phyloP scores from a whole-genome alignment of 2,888 invertebrate genomes.

The Catocala nupta region DNA sequence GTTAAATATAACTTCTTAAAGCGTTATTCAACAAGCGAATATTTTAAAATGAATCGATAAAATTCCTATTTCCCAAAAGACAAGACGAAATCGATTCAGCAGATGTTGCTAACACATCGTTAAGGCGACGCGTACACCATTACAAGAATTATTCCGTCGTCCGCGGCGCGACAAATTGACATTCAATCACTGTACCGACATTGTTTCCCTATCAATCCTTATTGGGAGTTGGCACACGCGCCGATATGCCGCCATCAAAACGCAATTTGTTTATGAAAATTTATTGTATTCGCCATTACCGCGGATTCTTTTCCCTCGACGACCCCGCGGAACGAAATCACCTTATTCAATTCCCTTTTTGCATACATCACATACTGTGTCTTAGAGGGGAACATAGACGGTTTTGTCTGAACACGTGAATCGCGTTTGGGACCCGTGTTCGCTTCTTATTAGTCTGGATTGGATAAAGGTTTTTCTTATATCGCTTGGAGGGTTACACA shows the following conservation, averaged over 20 bases:
- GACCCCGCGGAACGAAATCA: constrained; percentile 85
- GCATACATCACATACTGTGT: constrained; percentile 85
- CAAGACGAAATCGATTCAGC: constrained; percentile 51
- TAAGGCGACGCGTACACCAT: constrained; percentile 78
- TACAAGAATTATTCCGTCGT: constrained; percentile 76
- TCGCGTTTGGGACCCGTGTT: constrained; percentile 84
- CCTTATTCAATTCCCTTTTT: constrained; percentile 88
- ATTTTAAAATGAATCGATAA: constrained; percentile 36
- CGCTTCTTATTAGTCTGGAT: constrained; percentile 84
- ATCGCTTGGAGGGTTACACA: constrained; percentile 61
- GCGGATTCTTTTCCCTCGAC: constrained; percentile 84
- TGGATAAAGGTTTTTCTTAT: constrained; percentile 79
- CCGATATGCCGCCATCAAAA: constrained; percentile 84
- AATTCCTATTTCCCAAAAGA: constrained; percentile 31
- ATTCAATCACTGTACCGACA: constrained; percentile 86
- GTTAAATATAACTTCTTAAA: no score
- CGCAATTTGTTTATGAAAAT: constrained; percentile 88
- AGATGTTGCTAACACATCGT: constrained; percentile 73
- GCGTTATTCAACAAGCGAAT: no score
- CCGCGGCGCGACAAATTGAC: constrained; percentile 77
- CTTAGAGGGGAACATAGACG: constrained; percentile 75
- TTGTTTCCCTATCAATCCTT: constrained; percentile 87
- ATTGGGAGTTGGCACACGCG: constrained; percentile 82
- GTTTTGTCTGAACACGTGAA: constrained; percentile 86
- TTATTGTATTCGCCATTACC: constrained; percentile 88